Conservation (phyloP, 2,797 vertebrate species). For the Monodelphis domestica region DNA sequence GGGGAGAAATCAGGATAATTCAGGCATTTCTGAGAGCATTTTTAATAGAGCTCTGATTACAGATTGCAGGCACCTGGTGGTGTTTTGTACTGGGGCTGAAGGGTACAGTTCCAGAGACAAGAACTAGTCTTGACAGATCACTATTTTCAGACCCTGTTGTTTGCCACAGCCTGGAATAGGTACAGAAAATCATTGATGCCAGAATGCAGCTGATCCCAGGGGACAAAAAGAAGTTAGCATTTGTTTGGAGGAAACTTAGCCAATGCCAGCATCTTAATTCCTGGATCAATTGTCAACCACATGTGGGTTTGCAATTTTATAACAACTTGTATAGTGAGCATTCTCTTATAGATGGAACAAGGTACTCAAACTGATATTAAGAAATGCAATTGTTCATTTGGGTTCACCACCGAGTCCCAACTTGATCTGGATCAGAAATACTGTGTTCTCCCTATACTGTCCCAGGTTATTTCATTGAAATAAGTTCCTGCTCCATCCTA, state of each 20-base stretch:
- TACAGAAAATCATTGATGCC: slow-evolving; percentile 26
- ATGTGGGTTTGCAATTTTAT: slow-evolving; percentile 6
- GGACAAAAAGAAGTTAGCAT: not conserved
- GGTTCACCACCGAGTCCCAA: slow-evolving; percentile 9
- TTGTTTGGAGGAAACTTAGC: slow-evolving; percentile 17
- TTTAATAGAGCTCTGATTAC: slow-evolving; percentile 78
- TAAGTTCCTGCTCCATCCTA: slow-evolving; percentile 50
- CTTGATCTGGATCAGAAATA: slow-evolving; percentile 8
- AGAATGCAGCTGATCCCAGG: not conserved
- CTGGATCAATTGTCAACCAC: not conserved
- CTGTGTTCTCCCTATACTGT: slow-evolving; percentile 52
- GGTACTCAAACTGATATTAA: slow-evolving; percentile 2
- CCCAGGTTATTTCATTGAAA: slow-evolving; percentile 30
- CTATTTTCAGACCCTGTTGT: slow-evolving; percentile 60
- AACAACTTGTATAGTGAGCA: not conserved
- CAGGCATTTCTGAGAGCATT: slow-evolving; percentile 68
- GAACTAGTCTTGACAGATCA: slow-evolving; percentile 40
- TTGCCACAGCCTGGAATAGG: slow-evolving; percentile 53
- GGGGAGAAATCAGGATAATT: slow-evolving; percentile 73
- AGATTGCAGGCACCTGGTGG: slow-evolving; percentile 79
- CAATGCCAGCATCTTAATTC: slow-evolving; percentile 14
- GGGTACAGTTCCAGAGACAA: slow-evolving; percentile 65
- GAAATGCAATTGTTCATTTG: not conserved
- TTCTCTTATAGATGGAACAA: slow-evolving; percentile 20
- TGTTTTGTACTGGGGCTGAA: slow-evolving; percentile 64